Percentiles rank a stretch among this genome's conserved stretches.
These are phyloP conservation scores for Aphidoletes aphidimyza DNA, from an alignment of 2,888 invertebrate species.

Conservation along the genomic window DNA sequence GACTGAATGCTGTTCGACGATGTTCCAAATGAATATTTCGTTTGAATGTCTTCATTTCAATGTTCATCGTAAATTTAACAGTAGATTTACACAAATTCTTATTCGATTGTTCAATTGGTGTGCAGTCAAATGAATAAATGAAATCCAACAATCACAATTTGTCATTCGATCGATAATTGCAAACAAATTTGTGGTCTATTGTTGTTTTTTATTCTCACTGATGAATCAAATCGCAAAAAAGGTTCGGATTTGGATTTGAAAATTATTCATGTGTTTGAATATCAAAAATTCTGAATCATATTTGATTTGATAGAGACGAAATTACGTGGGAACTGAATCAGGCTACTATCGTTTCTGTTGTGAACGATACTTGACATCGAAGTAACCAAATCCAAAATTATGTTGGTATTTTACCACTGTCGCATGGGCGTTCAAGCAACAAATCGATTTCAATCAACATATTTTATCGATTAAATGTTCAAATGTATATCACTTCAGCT, in stretches of 20 bases:
- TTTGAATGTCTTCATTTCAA: neutral
- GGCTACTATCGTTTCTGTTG: neutral
- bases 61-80: neutral
- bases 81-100: neutral
- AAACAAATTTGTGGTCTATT: neutral
- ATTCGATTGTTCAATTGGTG: neutral
- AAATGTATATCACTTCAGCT: no score
- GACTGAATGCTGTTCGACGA: neutral
- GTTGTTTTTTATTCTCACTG: no score
- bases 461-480: constrained; percentile 27
- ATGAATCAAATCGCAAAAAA: neutral
- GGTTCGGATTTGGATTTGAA: neutral
- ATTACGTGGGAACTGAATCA: neutral
- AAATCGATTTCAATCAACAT: constrained; percentile 29
- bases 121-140: constrained; percentile 27
- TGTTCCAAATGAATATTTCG: neutral
- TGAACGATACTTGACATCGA: neutral
- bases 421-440: neutral
- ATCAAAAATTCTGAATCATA: neutral
- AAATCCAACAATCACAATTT: neutral
- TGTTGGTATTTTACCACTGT: neutral
- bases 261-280: neutral
- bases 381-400: neutral
- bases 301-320: neutral
- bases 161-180: constrained; percentile 27